phyloP scores from a whole-genome alignment of 2,888 invertebrate species.

The Camponotus fellah region DNA sequence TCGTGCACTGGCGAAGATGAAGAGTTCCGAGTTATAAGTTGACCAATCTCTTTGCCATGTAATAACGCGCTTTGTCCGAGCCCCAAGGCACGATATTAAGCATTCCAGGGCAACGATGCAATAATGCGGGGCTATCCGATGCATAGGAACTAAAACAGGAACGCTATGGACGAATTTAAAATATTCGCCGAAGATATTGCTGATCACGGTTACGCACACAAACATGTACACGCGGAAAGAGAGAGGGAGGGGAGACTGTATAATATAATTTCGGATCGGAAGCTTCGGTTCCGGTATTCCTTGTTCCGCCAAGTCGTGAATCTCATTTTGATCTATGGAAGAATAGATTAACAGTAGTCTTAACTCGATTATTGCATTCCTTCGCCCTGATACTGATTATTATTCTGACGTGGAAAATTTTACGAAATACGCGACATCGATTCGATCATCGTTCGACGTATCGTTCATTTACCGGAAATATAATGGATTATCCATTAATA shows the following conservation, averaged over 20 bases:
- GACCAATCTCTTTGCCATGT: slow-evolving; percentile 78
- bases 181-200: slow-evolving; percentile 75
- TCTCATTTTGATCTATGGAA: slow-evolving; percentile 64
- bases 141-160: slow-evolving; percentile 80
- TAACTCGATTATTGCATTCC: slow-evolving; percentile 67
- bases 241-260: not conserved
- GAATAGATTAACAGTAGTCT: slow-evolving; percentile 47
- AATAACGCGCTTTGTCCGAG: slow-evolving; percentile 81
- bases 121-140: slow-evolving; percentile 82
- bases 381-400: slow-evolving; percentile 51
- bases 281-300: slow-evolving; percentile 67
- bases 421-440: not conserved
- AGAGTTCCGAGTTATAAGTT: slow-evolving; percentile 77
- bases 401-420: slow-evolving; percentile 11
- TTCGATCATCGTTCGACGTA: not conserved
- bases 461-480: not conserved
- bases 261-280: slow-evolving; percentile 66
- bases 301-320: slow-evolving; percentile 56
- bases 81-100: slow-evolving; percentile 81
- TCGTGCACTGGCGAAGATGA: slow-evolving; percentile 61
- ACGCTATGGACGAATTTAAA: slow-evolving; percentile 76
- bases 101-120: slow-evolving; percentile 83
- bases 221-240: slow-evolving; percentile 8
- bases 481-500: slow-evolving; percentile 26
- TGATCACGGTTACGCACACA: slow-evolving; percentile 63